These are phyloP conservation scores for Orchesellides sinensis DNA, from an alignment of 2,888 invertebrate genomes.

Conservation along the genomic window DNA sequence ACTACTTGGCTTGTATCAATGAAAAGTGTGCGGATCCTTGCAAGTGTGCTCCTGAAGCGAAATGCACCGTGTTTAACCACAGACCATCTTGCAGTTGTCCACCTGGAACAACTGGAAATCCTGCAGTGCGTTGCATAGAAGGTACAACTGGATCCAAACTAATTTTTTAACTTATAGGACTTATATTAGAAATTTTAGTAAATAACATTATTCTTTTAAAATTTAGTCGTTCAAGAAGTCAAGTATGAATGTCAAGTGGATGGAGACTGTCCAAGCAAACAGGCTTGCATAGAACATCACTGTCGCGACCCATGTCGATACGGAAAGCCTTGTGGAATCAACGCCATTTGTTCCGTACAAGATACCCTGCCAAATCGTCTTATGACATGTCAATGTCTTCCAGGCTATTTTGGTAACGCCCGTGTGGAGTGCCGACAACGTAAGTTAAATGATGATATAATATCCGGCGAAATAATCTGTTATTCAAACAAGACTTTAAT, in stretches of 20 bases:
- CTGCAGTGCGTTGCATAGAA: slow-evolving; percentile 84
- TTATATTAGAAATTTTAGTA: not conserved
- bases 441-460: slow-evolving; percentile 77
- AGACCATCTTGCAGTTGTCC: slow-evolving; percentile 88
- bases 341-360: slow-evolving; percentile 90
- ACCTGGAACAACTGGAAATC: slow-evolving; percentile 88
- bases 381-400: slow-evolving; percentile 91
- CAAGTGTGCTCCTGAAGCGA: slow-evolving; percentile 86
- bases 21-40: slow-evolving; percentile 91
- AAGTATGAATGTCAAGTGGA: slow-evolving; percentile 69
- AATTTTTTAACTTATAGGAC: not conserved
- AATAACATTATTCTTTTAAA: slow-evolving; percentile 24
- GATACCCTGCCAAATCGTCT: slow-evolving; percentile 91
- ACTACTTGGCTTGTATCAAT: slow-evolving; percentile 86
- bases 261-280: slow-evolving; percentile 84
- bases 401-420: slow-evolving; percentile 90
- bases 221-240: slow-evolving; percentile 65
- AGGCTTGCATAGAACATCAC: slow-evolving; percentile 87
- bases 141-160: not conserved
- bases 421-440: slow-evolving; percentile 89
- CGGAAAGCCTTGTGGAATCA: slow-evolving; percentile 76
- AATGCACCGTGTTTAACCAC: slow-evolving; percentile 88
- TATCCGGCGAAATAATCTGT: not conserved
- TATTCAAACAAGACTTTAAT: not conserved
- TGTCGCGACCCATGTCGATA: slow-evolving; percentile 87